Percentiles rank a stretch among this genome's conserved stretches.
These are phyloP conservation scores for Pristionchus entomophagus DNA, from an alignment of 2,888 invertebrate species.

Conservation along the genomic window DNA sequence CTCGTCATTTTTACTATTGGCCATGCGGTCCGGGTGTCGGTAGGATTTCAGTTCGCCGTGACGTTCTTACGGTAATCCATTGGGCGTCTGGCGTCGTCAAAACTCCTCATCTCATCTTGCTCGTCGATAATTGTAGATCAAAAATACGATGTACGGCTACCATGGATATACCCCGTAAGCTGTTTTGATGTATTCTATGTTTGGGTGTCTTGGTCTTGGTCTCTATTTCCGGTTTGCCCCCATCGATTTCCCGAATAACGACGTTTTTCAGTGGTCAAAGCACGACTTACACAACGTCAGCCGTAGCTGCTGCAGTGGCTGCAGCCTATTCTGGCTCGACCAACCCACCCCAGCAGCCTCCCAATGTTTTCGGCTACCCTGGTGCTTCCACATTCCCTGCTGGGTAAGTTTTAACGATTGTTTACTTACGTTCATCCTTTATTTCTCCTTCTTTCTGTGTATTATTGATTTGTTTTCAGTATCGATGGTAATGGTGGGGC, in stretches of 20 bases:
- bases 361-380: constrained; percentile 47
- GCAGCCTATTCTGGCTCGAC: constrained; percentile 41
- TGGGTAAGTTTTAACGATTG: neutral
- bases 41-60: no score
- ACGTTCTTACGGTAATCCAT: no score
- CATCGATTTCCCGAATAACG: neutral
- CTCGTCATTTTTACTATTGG: no score
- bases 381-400: neutral
- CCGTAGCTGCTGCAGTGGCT: constrained; percentile 45
- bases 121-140: constrained; percentile 7
- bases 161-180: constrained; percentile 29
- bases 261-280: constrained; percentile 31
- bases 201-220: no score
- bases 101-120: no score
- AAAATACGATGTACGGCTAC: constrained; percentile 46
- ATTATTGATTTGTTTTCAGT: neutral
- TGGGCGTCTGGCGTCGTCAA: no score
- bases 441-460: neutral
- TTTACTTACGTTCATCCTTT: neutral
- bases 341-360: neutral
- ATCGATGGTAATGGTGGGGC: neutral
- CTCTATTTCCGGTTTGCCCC: neutral
- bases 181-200: no score
- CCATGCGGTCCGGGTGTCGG: no score
- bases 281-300: constrained; percentile 44